Evolutionary conservation across 2,797 vertebrate genomes (phyloP).

Genomic region (Catostomus latipinnis): DNA sequence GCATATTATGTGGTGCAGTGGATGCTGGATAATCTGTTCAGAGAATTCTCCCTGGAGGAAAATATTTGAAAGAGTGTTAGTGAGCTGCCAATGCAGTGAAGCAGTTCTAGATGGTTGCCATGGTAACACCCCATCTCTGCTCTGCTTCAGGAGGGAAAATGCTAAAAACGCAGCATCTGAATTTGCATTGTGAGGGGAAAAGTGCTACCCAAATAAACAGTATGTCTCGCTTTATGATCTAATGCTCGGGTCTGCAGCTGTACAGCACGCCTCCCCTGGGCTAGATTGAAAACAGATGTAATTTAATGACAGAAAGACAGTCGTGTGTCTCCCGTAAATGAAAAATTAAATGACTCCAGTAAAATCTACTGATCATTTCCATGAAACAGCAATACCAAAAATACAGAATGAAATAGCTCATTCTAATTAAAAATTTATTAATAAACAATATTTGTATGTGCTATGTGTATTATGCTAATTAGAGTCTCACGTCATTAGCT

Average conservation of each 20-base stretch:
- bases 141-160: conserved; percentile 32
- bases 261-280: not conserved
- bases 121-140: conserved; percentile 61
- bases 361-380: too few relatives aligned
- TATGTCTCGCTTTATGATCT: conserved; percentile 10
- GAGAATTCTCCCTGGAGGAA: conserved; percentile 64
- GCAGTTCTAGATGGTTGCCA: conserved; percentile 65
- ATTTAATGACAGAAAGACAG: not conserved
- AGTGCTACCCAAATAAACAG: not conserved
- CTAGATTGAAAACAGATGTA: conserved; percentile 1
- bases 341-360: too few relatives aligned
- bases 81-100: conserved; percentile 63
- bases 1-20: conserved; percentile 39
- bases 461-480: too few relatives aligned
- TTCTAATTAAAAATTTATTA: too few relatives aligned
- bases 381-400: too few relatives aligned
- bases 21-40: conserved; percentile 60
- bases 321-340: not conserved
- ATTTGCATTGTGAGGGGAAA: conserved; percentile 11
- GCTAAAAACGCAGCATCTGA: conserved; percentile 41
- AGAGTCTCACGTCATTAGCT: too few relatives aligned
- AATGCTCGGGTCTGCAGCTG: not conserved
- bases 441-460: too few relatives aligned
- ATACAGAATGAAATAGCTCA: too few relatives aligned
- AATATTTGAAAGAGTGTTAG: conserved; percentile 56